These are phyloP conservation scores for Dendrolimus punctatus DNA, from an alignment of 1,140 invertebrate species.

Conservation along the genomic window DNA sequence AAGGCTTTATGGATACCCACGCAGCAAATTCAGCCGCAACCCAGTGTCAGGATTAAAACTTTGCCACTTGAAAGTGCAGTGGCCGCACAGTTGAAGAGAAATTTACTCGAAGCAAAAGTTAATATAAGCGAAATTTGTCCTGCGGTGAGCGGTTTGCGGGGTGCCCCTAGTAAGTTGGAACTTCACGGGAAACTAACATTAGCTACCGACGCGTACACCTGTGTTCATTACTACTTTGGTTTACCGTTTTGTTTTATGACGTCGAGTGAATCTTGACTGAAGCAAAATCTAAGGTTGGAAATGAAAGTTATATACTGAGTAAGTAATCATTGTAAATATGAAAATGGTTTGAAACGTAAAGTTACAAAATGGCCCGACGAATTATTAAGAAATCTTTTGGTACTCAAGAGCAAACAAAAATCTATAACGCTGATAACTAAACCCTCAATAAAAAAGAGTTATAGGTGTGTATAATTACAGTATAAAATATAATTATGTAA, in stretches of 20 bases:
- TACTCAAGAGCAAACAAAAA: too few relatives aligned
- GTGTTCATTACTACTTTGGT: conserved; percentile 19
- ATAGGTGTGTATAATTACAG: too few relatives aligned
- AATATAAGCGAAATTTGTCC: conserved; percentile 63
- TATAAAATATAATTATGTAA: too few relatives aligned
- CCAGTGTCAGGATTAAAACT: conserved; percentile 55
- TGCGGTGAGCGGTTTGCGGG: conserved; percentile 42
- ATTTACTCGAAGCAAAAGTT: conserved; percentile 61
- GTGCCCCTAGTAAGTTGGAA: conserved; percentile 33
- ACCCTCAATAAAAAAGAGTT: too few relatives aligned
- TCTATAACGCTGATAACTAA: too few relatives aligned
- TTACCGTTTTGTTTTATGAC: background rate
- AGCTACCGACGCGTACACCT: conserved; percentile 28
- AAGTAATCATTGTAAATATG: too few relatives aligned
- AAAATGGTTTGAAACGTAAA: too few relatives aligned
- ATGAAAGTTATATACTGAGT: too few relatives aligned
- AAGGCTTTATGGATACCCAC: conserved; percentile 15
- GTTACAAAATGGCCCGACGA: too few relatives aligned
- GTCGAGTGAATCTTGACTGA: too few relatives aligned
- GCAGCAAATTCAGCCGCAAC: conserved; percentile 22
- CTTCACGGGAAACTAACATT: conserved; percentile 34
- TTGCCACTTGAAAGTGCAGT: conserved; percentile 57
- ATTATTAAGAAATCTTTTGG: too few relatives aligned
- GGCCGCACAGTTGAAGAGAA: conserved; percentile 45
- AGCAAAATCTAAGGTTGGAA: too few relatives aligned